These are phyloP conservation scores for Puffinus mauretanicus DNA, from an alignment of 2,113 vertebrate species.

Conservation along the genomic window DNA sequence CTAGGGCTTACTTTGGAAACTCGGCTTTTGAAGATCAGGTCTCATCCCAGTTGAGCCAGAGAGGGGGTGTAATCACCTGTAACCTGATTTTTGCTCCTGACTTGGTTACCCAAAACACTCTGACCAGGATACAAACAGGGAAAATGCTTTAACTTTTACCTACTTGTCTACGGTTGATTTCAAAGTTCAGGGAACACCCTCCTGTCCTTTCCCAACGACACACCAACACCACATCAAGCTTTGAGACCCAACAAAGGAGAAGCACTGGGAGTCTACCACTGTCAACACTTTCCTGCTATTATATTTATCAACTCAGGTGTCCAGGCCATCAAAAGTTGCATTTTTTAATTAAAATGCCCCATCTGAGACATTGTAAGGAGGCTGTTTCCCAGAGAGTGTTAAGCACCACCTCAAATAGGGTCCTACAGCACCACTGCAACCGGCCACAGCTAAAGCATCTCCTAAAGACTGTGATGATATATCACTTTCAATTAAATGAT, in stretches of 20 bases:
- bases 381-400: background rate
- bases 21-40: background rate
- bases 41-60: background rate
- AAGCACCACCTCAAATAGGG: background rate
- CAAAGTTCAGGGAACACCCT: constrained; percentile 39
- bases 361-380: background rate
- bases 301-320: background rate
- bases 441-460: background rate
- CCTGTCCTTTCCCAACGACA: background rate
- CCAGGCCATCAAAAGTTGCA: background rate
- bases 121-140: background rate
- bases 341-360: background rate
- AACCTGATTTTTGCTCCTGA: background rate
- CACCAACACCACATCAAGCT: background rate
- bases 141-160: background rate
- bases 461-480: background rate
- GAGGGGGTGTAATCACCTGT: background rate
- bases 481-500: background rate
- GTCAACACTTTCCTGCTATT: background rate
- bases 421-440: background rate
- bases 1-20: background rate
- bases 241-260: background rate
- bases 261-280: background rate
- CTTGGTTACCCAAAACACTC: background rate
- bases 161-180: background rate